Base-by-base conservation (phyloP, 2,797 vertebrate species). In the Ctenochaetus hawaiiensis region DNA sequence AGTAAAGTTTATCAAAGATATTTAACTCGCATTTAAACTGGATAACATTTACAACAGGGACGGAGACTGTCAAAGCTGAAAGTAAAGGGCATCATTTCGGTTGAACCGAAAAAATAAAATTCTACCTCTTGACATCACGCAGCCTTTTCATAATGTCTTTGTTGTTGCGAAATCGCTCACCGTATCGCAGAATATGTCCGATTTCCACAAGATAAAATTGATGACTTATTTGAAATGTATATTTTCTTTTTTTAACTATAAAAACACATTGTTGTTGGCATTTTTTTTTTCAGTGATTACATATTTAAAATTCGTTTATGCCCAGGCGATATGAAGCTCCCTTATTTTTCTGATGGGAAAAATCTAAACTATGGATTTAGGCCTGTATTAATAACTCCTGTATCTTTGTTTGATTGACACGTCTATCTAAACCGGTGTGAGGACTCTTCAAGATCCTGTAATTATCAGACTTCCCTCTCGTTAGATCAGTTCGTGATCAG, bases 111-210 rank as follows among this genome's bases (percentile, higher is more conserved):
- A 13, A 82, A 80, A 72, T 52, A 59, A 67, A 85, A 81, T 78
- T 61, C 83, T 84, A 83, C 79, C 77, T 84, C 78, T 80, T 75
- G 37, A 70, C 72, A 45, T 72, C 30, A 68, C 5, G 18, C 43
- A 70, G 48, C 43, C 47, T 14, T 53, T 47, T 60, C 20, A 58
- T 70, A 26, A 48, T 48, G 43, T 65, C 17, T 58, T 63, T 72
- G 6, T 75, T 56, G n/a, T 54, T 62, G 37, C 67, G 34, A 57
- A 84, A 58, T 43, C 49, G 13, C 53, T 53, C 62, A 74, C 8
- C 30, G 16, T 3, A 22, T 43, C 73, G 23, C 67, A 69, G 63
- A 63, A 34, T 30, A 45, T 65, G 51, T 65, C 49, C 45, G 4
- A 75, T 52, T 54, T 30, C 22, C 49, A 48, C 68, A 13, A 52